Percentiles rank a stretch among this genome's conserved stretches.
Evolutionary conservation across 2,888 invertebrate species (phyloP).

Genomic region (Metopia argyrocephala): DNA sequence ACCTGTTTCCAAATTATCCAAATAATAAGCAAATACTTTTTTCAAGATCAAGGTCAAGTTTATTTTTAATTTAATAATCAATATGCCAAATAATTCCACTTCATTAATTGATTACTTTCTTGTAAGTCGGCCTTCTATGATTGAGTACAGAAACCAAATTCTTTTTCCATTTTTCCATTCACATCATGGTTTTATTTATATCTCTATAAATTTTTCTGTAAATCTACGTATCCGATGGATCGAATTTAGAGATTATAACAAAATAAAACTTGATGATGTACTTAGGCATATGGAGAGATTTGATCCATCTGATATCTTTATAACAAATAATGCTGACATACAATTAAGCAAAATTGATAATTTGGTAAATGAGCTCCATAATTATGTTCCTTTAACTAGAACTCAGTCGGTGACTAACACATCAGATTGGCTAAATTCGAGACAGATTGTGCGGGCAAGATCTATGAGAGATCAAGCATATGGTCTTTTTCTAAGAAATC

Average conservation of each 20-base stretch:
- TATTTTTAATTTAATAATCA: no score
- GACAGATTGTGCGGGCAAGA: not conserved
- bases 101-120: no score
- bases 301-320: not conserved
- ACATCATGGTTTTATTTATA: not conserved
- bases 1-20: no score
- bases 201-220: no score
- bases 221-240: not conserved
- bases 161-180: not conserved
- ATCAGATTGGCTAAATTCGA: not conserved
- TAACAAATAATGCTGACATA: not conserved
- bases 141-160: not conserved
- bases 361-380: not conserved
- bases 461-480: not conserved
- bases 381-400: slow-evolving; percentile 1
- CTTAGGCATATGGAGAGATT: not conserved
- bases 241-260: not conserved
- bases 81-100: no score
- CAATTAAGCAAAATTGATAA: not conserved
- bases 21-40: no score
- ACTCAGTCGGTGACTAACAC: no score
- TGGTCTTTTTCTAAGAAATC: not conserved
- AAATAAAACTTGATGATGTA: not conserved
- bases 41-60: no score
- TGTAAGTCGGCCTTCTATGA: no score